Conservation (phyloP, 1,140 invertebrate genomes). For the Hycleus cichorii region DNA sequence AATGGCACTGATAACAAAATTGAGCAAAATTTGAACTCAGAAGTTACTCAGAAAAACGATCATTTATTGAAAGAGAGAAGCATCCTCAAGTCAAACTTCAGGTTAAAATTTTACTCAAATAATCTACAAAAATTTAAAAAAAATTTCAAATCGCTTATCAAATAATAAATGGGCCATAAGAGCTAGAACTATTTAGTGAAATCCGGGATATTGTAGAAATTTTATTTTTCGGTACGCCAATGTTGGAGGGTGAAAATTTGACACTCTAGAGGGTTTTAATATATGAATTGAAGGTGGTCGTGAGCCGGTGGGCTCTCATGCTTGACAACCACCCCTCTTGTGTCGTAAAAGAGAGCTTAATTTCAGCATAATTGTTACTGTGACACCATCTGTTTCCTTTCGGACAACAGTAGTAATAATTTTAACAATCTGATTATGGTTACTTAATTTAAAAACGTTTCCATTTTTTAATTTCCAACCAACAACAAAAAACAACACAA, state of each 20-base stretch:
- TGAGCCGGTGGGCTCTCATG: slow-evolving; percentile 32
- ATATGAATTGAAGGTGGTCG: neutral
- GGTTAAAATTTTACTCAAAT: no score
- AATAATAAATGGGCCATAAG: no score
- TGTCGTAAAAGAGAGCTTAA: slow-evolving; percentile 36
- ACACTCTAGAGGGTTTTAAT: neutral
- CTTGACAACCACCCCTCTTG: slow-evolving; percentile 26
- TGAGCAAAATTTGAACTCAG: no score
- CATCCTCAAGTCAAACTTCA: no score
- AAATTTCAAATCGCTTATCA: no score
- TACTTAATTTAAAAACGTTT: neutral
- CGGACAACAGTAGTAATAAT: slow-evolving; percentile 27
- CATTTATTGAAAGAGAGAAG: no score
- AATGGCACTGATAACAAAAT: no score
- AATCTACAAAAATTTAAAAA: no score
- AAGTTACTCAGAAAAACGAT: no score
- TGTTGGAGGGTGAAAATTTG: neutral
- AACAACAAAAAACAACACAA: no score
- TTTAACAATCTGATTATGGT: slow-evolving; percentile 32
- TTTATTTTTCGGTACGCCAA: neutral
- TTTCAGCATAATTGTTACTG: slow-evolving; percentile 41
- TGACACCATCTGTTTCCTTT: slow-evolving; percentile 43
- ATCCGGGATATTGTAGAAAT: neutral
- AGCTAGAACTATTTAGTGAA: neutral
- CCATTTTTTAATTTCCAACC: no score